Percentiles rank a stretch among this genome's conserved stretches.
phyloP scores from a whole-genome alignment of 2,113 vertebrate genomes.

The Galemys pyrenaicus region DNA sequence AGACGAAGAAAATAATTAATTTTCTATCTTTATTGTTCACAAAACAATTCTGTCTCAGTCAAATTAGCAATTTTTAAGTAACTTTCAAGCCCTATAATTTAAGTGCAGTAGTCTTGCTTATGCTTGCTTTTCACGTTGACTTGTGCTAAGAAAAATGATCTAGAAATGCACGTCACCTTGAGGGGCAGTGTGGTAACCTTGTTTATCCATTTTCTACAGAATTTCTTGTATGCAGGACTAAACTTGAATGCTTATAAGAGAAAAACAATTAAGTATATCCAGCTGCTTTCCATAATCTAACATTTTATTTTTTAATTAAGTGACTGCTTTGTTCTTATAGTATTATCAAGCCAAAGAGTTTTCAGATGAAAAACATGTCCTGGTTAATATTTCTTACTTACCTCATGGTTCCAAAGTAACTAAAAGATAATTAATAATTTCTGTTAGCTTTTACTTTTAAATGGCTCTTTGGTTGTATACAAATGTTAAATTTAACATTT shows the following conservation, averaged over 20 bases:
- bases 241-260: background rate
- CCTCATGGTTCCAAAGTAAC: background rate
- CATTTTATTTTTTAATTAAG: background rate
- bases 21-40: background rate
- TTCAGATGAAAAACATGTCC: background rate
- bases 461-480: background rate
- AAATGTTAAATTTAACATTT: background rate
- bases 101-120: background rate
- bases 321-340: background rate
- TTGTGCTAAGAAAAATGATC: background rate
- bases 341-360: background rate
- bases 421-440: background rate
- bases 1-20: constrained; percentile 32
- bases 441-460: background rate
- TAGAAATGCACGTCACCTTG: background rate
- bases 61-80: background rate
- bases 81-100: background rate
- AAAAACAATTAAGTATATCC: background rate
- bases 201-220: background rate
- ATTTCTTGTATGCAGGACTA: background rate
- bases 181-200: background rate
- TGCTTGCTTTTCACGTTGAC: background rate
- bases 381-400: background rate
- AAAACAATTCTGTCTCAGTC: background rate
- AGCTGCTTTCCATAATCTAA: background rate